These are phyloP conservation scores for Ophthalmolycus amberensis DNA, from an alignment of 2,113 vertebrate species.

Conservation along the genomic window DNA sequence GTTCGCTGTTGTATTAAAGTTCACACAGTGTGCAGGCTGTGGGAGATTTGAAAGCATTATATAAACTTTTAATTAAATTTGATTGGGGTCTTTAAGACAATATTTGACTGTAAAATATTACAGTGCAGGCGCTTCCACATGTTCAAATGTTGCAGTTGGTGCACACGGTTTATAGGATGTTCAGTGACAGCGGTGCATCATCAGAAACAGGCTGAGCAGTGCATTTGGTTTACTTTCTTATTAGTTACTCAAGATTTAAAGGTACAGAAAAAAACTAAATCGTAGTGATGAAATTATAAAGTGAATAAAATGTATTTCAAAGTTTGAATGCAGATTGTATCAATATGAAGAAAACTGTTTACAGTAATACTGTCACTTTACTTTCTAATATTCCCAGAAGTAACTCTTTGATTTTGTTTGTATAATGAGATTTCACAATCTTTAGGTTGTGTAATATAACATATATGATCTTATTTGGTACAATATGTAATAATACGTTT, in stretches of 20 bases:
- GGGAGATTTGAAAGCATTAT: neutral
- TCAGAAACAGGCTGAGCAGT: neutral
- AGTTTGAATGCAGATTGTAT: neutral
- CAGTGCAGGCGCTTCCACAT: neutral
- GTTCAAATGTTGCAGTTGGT: neutral
- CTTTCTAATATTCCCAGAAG: neutral
- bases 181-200: neutral
- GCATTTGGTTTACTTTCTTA: neutral
- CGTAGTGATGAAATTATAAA: neutral
- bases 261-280: neutral
- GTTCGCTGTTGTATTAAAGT: neutral
- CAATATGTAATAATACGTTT: conserved; percentile 11
- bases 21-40: neutral
- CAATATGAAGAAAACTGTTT: neutral
- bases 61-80: neutral
- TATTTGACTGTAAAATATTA: neutral
- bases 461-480: neutral
- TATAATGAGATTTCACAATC: neutral
- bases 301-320: neutral
- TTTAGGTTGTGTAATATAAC: neutral
- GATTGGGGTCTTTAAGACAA: neutral
- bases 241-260: neutral
- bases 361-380: neutral
- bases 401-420: neutral
- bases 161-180: neutral